These are phyloP conservation scores for Parnassius glacialis DNA, from an alignment of 2,888 invertebrate species.

Conservation along the genomic window DNA sequence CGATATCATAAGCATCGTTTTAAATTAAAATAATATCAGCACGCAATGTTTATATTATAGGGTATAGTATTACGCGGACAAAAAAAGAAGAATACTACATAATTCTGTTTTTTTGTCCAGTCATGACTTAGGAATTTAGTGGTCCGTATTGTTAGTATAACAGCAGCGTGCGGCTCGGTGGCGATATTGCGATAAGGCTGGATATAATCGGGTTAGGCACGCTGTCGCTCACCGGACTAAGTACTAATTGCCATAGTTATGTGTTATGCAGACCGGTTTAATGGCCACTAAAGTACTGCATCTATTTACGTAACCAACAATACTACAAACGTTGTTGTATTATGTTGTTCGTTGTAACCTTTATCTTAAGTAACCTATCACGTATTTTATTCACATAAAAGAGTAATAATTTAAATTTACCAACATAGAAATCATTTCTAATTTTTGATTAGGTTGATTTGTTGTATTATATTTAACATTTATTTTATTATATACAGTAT, in stretches of 20 bases:
- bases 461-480: too few species aligned
- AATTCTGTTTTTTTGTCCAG: constrained; percentile 41
- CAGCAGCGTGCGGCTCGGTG: constrained; percentile 37
- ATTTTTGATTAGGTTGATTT: too few species aligned
- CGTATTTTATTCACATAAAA: constrained; percentile 1
- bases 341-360: constrained; percentile 22
- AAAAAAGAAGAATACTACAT: too few species aligned
- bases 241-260: constrained; percentile 71
- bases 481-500: too few species aligned
- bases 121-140: constrained; percentile 64
- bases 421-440: too few species aligned
- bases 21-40: too few species aligned
- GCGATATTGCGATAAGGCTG: constrained; percentile 64
- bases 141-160: constrained; percentile 54
- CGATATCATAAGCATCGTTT: too few species aligned
- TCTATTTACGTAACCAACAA: constrained; percentile 58
- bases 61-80: too few species aligned
- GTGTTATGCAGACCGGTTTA: constrained; percentile 61
- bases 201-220: constrained; percentile 71
- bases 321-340: constrained; percentile 40
- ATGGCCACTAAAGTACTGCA: constrained; percentile 62
- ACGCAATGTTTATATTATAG: too few species aligned
- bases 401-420: too few species aligned
- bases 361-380: constrained; percentile 21
- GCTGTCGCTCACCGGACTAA: constrained; percentile 71